A percentile compares a stretch with the other conserved stretches of the same genome.
phyloP scores from a whole-genome alignment of 1,140 invertebrate genomes.

The Trichoplusia ni region DNA sequence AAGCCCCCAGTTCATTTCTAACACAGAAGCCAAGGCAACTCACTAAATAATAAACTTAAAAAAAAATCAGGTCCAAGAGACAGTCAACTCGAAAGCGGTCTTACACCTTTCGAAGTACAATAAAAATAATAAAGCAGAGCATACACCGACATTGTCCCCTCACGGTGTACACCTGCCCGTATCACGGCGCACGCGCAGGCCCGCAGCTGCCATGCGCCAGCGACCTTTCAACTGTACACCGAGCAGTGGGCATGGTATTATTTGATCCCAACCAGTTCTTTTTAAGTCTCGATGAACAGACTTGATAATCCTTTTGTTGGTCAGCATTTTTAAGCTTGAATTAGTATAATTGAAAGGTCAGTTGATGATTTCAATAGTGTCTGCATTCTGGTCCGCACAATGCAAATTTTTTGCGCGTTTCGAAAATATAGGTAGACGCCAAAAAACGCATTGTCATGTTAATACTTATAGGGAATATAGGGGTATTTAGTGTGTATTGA shows the following conservation, averaged over 20 bases:
- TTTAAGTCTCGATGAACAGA: not conserved
- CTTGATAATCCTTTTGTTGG: not conserved
- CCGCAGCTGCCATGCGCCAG: slow-evolving; percentile 52
- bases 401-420: too few relatives aligned
- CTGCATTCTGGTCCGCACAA: too few relatives aligned
- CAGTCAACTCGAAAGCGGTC: not conserved
- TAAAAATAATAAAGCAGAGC: slow-evolving; percentile 28
- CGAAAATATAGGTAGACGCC: too few relatives aligned
- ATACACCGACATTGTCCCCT: slow-evolving; percentile 13
- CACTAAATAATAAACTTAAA: not conserved
- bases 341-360: too few relatives aligned
- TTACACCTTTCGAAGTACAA: slow-evolving; percentile 1
- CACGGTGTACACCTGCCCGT: slow-evolving; percentile 45
- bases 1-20: too few relatives aligned
- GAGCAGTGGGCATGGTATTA: not conserved
- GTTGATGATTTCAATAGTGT: too few relatives aligned
- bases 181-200: slow-evolving; percentile 47
- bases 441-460: too few relatives aligned
- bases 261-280: slow-evolving; percentile 1
- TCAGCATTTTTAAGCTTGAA: not conserved
- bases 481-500: too few relatives aligned
- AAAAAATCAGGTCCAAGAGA: not conserved
- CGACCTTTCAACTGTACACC: slow-evolving; percentile 34
- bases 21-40: too few relatives aligned
- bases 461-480: too few relatives aligned